Base-by-base conservation (phyloP, 37 sponge, comb jelly and placozoan species). In the Chondrosia reniformis region DNA sequence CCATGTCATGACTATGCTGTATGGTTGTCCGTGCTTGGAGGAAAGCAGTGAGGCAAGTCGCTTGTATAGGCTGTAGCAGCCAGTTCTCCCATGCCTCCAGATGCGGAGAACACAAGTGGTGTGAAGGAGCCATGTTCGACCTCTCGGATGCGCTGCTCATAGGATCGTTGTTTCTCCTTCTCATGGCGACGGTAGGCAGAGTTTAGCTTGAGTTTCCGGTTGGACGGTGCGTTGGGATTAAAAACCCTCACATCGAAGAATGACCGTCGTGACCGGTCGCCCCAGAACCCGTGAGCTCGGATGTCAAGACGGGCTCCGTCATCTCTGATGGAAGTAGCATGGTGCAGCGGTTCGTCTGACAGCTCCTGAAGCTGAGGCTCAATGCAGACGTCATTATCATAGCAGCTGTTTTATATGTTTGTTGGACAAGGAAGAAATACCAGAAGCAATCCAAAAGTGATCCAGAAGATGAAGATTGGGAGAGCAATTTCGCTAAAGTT, bases 221-320 rank as follows among this genome's bases (percentile, higher is more conserved):
- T 56, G 27, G 27, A 28, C 27, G 44, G 25, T 13, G 44, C 44
- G 25, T 41, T 43, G 13, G 74, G 74, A 25, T 37, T 72, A 72
- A 72, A 72, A 10, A 72, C 74, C 42, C 42, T 31, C 27, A 72
- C 74, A 72, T 72, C 74, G 24, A 72, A 72, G 42, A 72, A 72
- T 37, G 42, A 42, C 10, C 27, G 27, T 24, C 42, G 45, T 27
- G 39, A 36, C 42, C 74, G 27, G 7, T 24, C 27, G 21, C 74
- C 74, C 74, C 74, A 72, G 7, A 72, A 72, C 25, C 42, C 42
- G 12, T 25, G 27, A 19, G 74, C 74, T 19, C 74, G 38, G 19
- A 72, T 41, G 44, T 72, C 74, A 37, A 72, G 44, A 22, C 74
- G 39, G 27, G 74, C 42, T 10, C 74, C 74, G 27, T 72, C 44